Conservation (phyloP, 1,140 invertebrate genomes). For the Ridgeia piscesae region DNA sequence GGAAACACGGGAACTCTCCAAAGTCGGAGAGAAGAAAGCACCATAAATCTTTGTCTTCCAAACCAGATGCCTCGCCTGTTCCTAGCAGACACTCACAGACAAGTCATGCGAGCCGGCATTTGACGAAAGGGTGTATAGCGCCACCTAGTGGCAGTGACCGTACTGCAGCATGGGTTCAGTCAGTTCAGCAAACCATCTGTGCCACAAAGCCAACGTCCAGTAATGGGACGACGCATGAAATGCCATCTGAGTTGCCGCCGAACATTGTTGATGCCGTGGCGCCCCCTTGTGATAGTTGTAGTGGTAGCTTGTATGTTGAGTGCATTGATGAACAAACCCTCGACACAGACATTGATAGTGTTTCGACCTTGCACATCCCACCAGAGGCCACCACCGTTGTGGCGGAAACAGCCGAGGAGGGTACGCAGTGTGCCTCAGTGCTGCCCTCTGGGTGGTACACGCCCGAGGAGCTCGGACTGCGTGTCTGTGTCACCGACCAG, state of each 20-base stretch:
- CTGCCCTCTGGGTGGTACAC: neutral
- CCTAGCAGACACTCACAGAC: neutral
- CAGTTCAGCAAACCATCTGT: conserved; percentile 34
- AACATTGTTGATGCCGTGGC: conserved; percentile 12
- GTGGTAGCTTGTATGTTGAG: neutral
- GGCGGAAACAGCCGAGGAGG: neutral
- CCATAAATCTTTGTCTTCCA: neutral
- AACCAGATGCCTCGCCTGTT: neutral
- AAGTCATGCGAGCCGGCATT: neutral
- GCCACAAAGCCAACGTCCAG: neutral
- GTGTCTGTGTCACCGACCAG: neutral
- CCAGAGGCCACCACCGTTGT: neutral
- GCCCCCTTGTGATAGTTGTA: conserved; percentile 9
- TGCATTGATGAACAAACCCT: neutral
- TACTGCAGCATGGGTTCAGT: conserved; percentile 51
- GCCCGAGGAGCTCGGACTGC: neutral
- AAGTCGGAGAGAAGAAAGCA: neutral
- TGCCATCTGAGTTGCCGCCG: neutral
- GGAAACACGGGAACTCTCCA: neutral
- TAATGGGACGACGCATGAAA: neutral
- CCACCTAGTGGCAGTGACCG: conserved; percentile 28
- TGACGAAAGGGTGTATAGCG: neutral
- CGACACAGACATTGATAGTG: neutral
- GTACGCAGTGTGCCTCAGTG: neutral
- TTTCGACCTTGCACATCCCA: neutral